A percentile compares a stretch with the other conserved stretches of the same genome.
Conservation (phyloP, 2,113 vertebrate species). For the Rhadina sibilatrix region DNA sequence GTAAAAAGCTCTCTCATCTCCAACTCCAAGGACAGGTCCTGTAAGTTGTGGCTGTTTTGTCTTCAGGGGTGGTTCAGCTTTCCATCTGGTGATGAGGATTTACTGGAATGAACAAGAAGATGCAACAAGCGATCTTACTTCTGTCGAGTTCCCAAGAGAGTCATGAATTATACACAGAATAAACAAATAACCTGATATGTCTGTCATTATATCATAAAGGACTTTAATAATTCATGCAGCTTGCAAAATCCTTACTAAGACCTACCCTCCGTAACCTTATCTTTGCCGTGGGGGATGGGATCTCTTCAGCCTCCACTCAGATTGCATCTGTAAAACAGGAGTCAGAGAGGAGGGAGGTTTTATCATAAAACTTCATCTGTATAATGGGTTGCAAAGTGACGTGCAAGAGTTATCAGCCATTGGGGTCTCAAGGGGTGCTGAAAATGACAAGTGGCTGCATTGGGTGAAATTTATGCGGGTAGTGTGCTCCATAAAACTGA, state of each 20-base stretch:
- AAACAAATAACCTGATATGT: conserved; percentile 72
- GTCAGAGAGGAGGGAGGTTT: background rate
- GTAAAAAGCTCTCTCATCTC: background rate
- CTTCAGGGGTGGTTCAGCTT: background rate
- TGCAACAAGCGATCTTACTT: conserved; percentile 7
- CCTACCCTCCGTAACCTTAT: conserved; percentile 43
- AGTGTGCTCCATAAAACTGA: conserved; percentile 24
- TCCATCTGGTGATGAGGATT: conserved; percentile 29
- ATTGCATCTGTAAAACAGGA: background rate
- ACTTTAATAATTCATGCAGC: conserved; percentile 76
- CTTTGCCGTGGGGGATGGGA: background rate
- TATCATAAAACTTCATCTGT: conserved; percentile 25
- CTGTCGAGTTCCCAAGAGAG: conserved; percentile 47
- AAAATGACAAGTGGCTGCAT: conserved; percentile 18
- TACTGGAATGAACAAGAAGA: conserved; percentile 62
- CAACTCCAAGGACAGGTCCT: background rate
- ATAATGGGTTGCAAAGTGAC: conserved; percentile 3
- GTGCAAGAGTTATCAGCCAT: background rate
- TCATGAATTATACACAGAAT: conserved; percentile 75
- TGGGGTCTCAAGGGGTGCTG: conserved; percentile 16
- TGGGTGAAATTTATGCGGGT: conserved; percentile 30
- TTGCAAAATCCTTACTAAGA: conserved; percentile 53
- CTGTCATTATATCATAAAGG: conserved; percentile 72
- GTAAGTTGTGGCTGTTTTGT: background rate
- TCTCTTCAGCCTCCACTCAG: background rate